phyloP scores from a whole-genome alignment of 2,888 invertebrate genomes.

The Lagria hirta region DNA sequence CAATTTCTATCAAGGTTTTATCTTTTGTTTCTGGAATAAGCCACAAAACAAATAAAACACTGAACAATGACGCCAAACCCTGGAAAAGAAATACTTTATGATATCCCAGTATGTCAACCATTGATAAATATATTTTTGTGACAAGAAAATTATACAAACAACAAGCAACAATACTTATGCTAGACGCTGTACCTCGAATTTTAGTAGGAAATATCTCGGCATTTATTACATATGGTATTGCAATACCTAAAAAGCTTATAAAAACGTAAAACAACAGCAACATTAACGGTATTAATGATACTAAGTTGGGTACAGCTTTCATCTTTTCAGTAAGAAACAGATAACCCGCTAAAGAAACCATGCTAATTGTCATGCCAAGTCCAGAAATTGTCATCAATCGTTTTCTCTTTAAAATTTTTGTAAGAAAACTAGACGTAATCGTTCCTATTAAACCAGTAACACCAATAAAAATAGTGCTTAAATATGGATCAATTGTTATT shows the following conservation, averaged over 20 bases:
- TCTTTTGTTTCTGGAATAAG: slow-evolving; percentile 60
- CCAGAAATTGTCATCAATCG: slow-evolving; percentile 62
- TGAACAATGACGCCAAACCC: slow-evolving; percentile 52
- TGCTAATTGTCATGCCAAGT: slow-evolving; percentile 58
- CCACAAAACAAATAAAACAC: slow-evolving; percentile 55
- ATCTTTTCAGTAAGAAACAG: slow-evolving; percentile 45
- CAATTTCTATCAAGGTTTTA: slow-evolving; percentile 57
- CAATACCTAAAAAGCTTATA: slow-evolving; percentile 58
- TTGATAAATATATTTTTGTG: slow-evolving; percentile 57
- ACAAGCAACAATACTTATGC: slow-evolving; percentile 54
- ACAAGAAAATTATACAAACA: slow-evolving; percentile 59
- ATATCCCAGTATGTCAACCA: slow-evolving; percentile 50
- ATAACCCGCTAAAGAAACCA: slow-evolving; percentile 56
- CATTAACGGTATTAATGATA: slow-evolving; percentile 52
- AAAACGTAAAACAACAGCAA: slow-evolving; percentile 57
- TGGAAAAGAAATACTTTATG: slow-evolving; percentile 58
- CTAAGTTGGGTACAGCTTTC: slow-evolving; percentile 32
- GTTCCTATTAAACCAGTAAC: slow-evolving; percentile 55
- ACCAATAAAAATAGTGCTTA: slow-evolving; percentile 58
- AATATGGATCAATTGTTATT: slow-evolving; percentile 54
- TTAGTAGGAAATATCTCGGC: slow-evolving; percentile 60
- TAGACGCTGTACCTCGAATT: slow-evolving; percentile 58
- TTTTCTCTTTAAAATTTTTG: slow-evolving; percentile 60
- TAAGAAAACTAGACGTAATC: slow-evolving; percentile 53
- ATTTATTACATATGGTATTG: slow-evolving; percentile 60